Evolutionary conservation across 53 echinoderm and acorn worm genomes (phyloP), one percentile per base, ranked within the genome.

Genomic region (Hippasteria phrygiana): DNA sequence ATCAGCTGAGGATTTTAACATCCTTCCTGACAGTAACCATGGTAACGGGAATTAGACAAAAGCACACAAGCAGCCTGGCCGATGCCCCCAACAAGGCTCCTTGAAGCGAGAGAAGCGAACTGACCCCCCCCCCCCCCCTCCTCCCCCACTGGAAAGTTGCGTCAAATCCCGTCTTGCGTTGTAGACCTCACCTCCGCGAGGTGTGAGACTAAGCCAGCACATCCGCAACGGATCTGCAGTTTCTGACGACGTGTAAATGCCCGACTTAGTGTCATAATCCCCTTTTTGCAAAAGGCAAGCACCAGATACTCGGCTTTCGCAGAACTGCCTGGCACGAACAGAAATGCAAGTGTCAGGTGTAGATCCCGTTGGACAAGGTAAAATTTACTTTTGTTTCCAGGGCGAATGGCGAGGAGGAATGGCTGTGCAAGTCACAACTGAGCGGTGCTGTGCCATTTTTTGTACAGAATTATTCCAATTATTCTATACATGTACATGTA

Each of bases 221-320:
- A 53, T 85, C 85, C 71, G 34, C 3, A 18, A 35, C 34, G 51
- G 50, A 85, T 85, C 50, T 37, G 36, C 36, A 28, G 71, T 43
- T 51, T 85, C 85, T 53, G 71, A 71, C 53, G 42, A 64, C 24
- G 70, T 67, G 69, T 24, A 35, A 85, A 67, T 83, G 70, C 71
- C 51, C 26, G 37, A 18, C 34, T 12, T 37, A 35, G 71, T 64
- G 85, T 71, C 53, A 70, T 85, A 85, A 85, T 71, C 69, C 84
- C 20, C 50, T 26, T 59, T 59, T 69, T 31, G 37, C 71, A 69
- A 35, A 34, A 84, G 84, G 47, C 63, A 47, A 54, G 42, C 81
- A 64, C 66, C 18, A 14, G 20, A 29, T 43, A 5, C 39, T n/a
- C 71, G 3, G 38, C 41, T 41, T 24, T 80, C 80, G 80, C 63